Base-by-base conservation (phyloP, 1,140 invertebrate genomes). In the Acromyrmex echinatior region DNA sequence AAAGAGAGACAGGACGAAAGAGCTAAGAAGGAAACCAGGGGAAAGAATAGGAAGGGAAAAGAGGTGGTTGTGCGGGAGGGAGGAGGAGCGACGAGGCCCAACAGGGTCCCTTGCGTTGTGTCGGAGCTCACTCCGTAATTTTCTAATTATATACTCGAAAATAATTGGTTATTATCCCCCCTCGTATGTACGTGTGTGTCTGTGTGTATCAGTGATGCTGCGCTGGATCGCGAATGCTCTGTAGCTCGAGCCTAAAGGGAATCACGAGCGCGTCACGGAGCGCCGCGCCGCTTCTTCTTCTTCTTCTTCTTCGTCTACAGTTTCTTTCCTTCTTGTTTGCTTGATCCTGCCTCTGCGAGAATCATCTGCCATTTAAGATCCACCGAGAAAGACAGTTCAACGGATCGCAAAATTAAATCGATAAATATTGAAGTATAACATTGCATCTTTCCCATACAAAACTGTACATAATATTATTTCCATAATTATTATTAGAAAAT, bases 101-200 rank as follows among this genome's bases (percentile, higher is more conserved):
- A 73, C 76, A 78, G 65, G 88, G 92, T 92, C 91, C 85, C 92
- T 84, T 87, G 89, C 92, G 92, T 88, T 91, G 91, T 92, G 92
- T 92, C 92, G 93, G 91, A 73, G 87, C 92, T 93, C 91, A 92
- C 93, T 94, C 94, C 87, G 94, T 94, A 95, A 95, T 95, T 95
- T 95, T 95, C 94, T 95, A 94, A 95, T 95, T 94, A 95, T 95
- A 95, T 93, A 94, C 93, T 95, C 94, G 92, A 95, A 95, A 95
- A 95, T 95, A 95, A 94, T 95, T 95, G 94, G 94, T 94, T 94
- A 95, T 95, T 95, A 95, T 94, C 92, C 92, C 85, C 63, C 93
- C 66, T 86, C 70, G 58, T 63, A 65, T 86, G 66, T 56, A 53
- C 58, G 39, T 68, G 60, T 86, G 73, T 14, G 51, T 76, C 66